A percentile compares a stretch with the other conserved stretches of the same genome.
These are phyloP conservation scores for Embiotoca jacksoni DNA, from an alignment of 2,113 vertebrate genomes.

Conservation along the genomic window DNA sequence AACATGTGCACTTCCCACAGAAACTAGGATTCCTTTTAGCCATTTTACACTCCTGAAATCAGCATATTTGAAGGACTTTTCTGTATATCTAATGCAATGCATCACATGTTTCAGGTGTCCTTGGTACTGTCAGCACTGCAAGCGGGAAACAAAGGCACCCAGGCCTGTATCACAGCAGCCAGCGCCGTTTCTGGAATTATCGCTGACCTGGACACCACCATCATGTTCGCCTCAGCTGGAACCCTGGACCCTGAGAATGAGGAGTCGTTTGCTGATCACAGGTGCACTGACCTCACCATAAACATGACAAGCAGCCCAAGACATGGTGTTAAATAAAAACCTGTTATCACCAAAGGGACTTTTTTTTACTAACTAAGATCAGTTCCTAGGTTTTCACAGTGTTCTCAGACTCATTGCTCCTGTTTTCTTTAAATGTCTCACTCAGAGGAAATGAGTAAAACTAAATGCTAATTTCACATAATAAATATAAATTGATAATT, in stretches of 20 bases:
- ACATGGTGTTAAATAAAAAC: not conserved
- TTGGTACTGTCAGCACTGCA: slow-evolving; percentile 96
- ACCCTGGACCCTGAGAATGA: slow-evolving; percentile 96
- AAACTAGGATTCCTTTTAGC: not conserved
- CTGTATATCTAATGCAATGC: slow-evolving; percentile 14
- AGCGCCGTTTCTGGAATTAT: slow-evolving; percentile 97
- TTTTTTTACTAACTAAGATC: not conserved
- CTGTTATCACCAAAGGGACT: not conserved
- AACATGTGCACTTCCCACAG: not conserved
- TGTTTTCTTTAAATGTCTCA: slow-evolving; percentile 34
- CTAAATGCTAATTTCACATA: slow-evolving; percentile 22
- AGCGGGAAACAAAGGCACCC: slow-evolving; percentile 98
- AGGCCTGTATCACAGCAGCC: slow-evolving; percentile 97
- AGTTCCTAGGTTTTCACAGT: not conserved
- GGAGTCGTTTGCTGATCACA: slow-evolving; percentile 97
- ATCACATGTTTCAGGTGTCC: slow-evolving; percentile 88
- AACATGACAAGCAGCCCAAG: not conserved
- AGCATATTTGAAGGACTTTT: slow-evolving; percentile 6
- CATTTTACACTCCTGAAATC: slow-evolving; percentile 10
- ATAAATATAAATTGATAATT: slow-evolving; percentile 26
- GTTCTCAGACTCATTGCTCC: not conserved
- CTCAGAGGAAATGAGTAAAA: slow-evolving; percentile 19
- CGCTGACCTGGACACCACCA: slow-evolving; percentile 98
- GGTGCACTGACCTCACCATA: slow-evolving; percentile 79
- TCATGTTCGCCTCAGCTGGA: slow-evolving; percentile 99